Percentiles rank a stretch among this genome's conserved stretches.
Conservation (phyloP, 2,888 invertebrate genomes). For the Fragum whitleyi region DNA sequence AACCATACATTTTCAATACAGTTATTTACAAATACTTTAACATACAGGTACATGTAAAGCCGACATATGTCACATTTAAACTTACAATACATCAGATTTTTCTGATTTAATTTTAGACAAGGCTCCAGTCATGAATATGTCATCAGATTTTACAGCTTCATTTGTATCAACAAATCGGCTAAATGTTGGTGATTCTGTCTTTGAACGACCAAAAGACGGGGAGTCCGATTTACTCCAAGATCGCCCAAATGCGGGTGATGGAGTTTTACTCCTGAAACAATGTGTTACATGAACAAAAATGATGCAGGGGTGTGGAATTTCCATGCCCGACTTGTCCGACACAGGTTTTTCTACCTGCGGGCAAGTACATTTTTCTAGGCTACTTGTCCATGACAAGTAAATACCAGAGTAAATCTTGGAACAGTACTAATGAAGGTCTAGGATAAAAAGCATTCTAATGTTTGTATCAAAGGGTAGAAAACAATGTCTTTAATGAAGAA, state of each 20-base stretch:
- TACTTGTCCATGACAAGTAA: too few relatives aligned
- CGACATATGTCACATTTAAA: constrained; percentile 12
- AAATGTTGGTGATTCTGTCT: constrained; percentile 67
- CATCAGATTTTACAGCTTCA: constrained; percentile 57
- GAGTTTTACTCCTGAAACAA: constrained; percentile 61
- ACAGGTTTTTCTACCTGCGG: too few relatives aligned
- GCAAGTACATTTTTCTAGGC: too few relatives aligned
- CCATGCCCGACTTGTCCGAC: too few relatives aligned
- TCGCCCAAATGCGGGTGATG: constrained; percentile 65
- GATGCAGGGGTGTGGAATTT: constrained; percentile 54
- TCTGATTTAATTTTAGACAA: constrained; percentile 28
- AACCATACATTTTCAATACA: too few relatives aligned
- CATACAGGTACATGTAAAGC: background rate
- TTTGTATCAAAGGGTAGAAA: too few relatives aligned
- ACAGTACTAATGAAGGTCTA: too few relatives aligned
- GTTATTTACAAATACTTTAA: background rate
- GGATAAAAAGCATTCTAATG: too few relatives aligned
- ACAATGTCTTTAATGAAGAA: too few relatives aligned
- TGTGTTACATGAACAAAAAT: background rate
- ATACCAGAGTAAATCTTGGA: too few relatives aligned
- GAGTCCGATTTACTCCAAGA: constrained; percentile 59
- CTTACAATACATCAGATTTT: constrained; percentile 54
- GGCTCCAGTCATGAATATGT: constrained; percentile 61
- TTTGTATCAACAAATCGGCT: constrained; percentile 47
- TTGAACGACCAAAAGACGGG: constrained; percentile 63